Percentiles rank a stretch among this genome's conserved stretches.
Evolutionary conservation across 2,888 invertebrate species (phyloP).

Genomic region (Euphydryas editha): DNA sequence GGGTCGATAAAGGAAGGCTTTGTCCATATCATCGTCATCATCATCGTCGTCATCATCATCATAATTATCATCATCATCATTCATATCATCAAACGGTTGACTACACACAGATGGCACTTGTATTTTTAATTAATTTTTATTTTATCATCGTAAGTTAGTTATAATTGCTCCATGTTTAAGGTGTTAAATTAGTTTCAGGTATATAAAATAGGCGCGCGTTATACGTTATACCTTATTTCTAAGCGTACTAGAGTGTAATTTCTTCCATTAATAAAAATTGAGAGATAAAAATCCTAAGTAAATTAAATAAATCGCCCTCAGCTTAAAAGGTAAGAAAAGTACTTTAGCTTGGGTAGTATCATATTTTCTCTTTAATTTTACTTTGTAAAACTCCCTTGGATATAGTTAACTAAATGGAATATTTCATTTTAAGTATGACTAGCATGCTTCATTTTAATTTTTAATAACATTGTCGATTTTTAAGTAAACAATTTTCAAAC

Average conservation of each 20-base stretch:
- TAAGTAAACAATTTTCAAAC: no score
- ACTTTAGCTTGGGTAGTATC: slow-evolving; percentile 34
- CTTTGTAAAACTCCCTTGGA: slow-evolving; percentile 50
- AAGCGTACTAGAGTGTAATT: neutral
- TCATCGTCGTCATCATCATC: no score
- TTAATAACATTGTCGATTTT: neutral
- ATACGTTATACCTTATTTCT: neutral
- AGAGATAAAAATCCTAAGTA: slow-evolving; percentile 4
- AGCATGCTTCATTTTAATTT: slow-evolving; percentile 17
- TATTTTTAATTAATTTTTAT: no score
- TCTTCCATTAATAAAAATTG: neutral
- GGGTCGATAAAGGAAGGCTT: no score
- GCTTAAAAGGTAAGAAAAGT: slow-evolving; percentile 22
- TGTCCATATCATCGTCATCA: no score
- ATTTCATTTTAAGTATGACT: slow-evolving; percentile 47
- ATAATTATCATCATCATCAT: no score
- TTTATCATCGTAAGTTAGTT: no score
- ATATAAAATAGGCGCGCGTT: neutral
- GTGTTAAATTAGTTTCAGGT: neutral
- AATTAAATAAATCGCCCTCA: slow-evolving; percentile 38
- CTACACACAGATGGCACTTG: no score
- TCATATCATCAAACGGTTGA: no score
- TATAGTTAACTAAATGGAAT: slow-evolving; percentile 47
- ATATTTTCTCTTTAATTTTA: slow-evolving; percentile 50
- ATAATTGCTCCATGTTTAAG: no score